Conservation (phyloP, 1,140 invertebrate species). For the Piezodorus guildinii region DNA sequence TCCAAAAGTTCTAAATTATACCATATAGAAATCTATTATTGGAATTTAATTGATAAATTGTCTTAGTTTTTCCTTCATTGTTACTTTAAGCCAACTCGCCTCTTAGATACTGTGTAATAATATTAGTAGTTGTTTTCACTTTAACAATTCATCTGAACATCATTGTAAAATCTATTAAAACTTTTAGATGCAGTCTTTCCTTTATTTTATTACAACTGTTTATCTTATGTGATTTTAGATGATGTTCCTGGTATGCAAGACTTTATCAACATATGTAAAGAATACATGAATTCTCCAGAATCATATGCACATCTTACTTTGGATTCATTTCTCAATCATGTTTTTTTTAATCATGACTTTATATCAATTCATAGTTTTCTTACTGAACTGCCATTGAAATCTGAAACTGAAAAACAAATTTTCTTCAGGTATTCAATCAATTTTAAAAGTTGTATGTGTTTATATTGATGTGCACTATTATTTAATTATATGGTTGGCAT, state of each 20-base stretch:
- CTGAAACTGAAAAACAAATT: constrained; percentile 54
- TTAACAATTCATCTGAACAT: no score
- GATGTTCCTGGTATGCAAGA: constrained; percentile 51
- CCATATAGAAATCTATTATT: no score
- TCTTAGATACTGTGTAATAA: no score
- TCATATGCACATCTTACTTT: constrained; percentile 46
- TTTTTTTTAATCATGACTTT: constrained; percentile 72
- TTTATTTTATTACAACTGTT: background rate
- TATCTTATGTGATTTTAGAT: constrained; percentile 35
- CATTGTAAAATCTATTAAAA: background rate
- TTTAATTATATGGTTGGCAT: background rate
- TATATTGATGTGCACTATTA: constrained; percentile 4
- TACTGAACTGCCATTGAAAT: constrained; percentile 65
- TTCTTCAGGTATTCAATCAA: constrained; percentile 55
- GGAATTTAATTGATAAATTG: no score
- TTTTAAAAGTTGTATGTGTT: constrained; percentile 13
- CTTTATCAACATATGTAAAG: constrained; percentile 54
- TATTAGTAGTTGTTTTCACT: no score
- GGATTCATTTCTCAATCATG: constrained; percentile 49
- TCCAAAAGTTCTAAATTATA: no score
- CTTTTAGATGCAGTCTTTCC: background rate
- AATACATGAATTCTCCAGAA: constrained; percentile 47
- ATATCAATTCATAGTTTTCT: constrained; percentile 69
- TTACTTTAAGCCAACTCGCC: no score
- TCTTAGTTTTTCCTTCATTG: no score